Base-by-base conservation (phyloP, 2,888 invertebrate species). In the Nomada lathburiana region DNA sequence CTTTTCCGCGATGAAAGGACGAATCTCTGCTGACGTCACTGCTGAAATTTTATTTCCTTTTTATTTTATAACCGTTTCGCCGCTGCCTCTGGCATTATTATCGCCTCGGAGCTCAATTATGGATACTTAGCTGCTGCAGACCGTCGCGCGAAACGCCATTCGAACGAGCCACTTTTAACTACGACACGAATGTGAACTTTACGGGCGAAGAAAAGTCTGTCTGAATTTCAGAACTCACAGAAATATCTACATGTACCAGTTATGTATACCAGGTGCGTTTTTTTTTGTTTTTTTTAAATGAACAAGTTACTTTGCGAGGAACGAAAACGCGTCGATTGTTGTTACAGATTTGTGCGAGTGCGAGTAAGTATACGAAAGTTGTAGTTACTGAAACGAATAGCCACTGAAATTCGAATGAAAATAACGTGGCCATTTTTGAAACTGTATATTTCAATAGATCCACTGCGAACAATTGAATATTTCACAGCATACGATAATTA, bases 61-160 rank as follows among this genome's bases (percentile, higher is more conserved):
- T 82, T 62, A 76, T 76, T 82, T 60, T 53, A 57, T 69, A 74
- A 52, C 62, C 82, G 70, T 71, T 82, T 76, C 71, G 23, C 42
- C 64, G n/a, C 72, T n/a, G 55, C 52, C 42, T 53, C 64, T 47
- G 53, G 64, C 52, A 53, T 75, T 71, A 83, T 74, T 78, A 74
- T 82, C 83, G 67, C 64, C 76, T n/a, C 73, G 60, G 29, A 20
- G 76, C 65, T 83, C 82, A 74, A 74, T 83, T 83, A 82, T 74
- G 23, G 76, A 76, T 81, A 74, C 73, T 76, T 80, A 79, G 79
- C 65, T 79, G 65, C 74, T 18, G 69, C 23, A 20, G 69, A 13
- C 47, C 53, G 53, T 62, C 57, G 69, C 55, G 10, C 36, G 55
- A 67, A 82, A 70, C 62, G 70, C 65, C 67, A 74, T 65, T 75